Conservation (phyloP, 1,140 invertebrate genomes). For the Pissodes strobi region DNA sequence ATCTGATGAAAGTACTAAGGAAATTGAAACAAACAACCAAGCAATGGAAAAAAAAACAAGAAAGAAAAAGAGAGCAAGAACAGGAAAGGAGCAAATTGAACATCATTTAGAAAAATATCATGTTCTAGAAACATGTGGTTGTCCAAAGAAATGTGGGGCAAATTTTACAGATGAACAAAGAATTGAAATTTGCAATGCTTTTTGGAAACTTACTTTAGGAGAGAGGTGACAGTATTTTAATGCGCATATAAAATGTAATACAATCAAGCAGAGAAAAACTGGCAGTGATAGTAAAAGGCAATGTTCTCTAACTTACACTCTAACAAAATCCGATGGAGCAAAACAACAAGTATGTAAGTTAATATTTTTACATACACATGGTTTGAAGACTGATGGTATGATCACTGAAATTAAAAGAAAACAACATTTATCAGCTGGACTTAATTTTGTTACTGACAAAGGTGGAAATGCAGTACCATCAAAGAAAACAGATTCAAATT, state of each 20-base stretch:
- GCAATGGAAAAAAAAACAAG: too few relatives aligned
- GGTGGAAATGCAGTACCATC: background rate
- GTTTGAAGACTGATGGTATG: too few relatives aligned
- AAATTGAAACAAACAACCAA: too few relatives aligned
- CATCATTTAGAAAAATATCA: conserved; percentile 13
- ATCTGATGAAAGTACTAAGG: too few relatives aligned
- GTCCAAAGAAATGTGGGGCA: background rate
- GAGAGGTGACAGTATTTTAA: conserved; percentile 7
- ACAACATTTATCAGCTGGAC: background rate
- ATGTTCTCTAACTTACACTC: conserved; percentile 1
- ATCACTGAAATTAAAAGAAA: conserved; percentile 7
- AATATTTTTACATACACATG: background rate
- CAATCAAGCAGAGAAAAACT: background rate
- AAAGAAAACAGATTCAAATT: background rate
- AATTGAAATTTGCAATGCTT: background rate
- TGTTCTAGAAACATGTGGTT: too few relatives aligned
- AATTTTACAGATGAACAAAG: background rate
- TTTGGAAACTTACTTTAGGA: conserved; percentile 5
- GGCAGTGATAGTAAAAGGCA: conserved; percentile 5
- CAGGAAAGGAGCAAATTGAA: too few relatives aligned
- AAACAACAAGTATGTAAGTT: conserved; percentile 1
- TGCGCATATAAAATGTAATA: conserved; percentile 4
- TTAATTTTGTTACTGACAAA: conserved; percentile 1
- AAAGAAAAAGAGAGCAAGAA: conserved; percentile 8
- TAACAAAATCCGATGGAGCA: background rate